phyloP scores from a whole-genome alignment of 2,113 vertebrate genomes.

The Gila orcuttii region DNA sequence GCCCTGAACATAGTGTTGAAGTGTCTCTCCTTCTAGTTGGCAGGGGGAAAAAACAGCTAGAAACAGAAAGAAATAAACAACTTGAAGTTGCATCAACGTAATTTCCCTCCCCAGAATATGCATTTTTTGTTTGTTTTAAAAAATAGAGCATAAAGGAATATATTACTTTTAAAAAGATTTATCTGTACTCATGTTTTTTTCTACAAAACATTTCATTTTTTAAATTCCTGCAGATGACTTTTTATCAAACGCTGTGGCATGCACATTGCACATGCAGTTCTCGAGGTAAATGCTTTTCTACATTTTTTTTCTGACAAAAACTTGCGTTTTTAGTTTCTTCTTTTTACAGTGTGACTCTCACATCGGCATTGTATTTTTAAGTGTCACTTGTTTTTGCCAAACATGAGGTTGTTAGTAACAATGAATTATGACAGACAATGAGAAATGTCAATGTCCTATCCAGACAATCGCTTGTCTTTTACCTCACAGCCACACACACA shows the following conservation, averaged over 20 bases:
- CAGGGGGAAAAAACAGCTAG: slow-evolving; percentile 59
- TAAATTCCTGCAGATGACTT: slow-evolving; percentile 83
- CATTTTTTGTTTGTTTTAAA: slow-evolving; percentile 84
- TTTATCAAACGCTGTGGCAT: slow-evolving; percentile 82
- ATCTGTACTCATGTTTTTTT: slow-evolving; percentile 72
- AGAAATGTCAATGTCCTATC: slow-evolving; percentile 32
- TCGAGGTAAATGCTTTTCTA: slow-evolving; percentile 78
- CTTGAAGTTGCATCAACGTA: slow-evolving; percentile 73
- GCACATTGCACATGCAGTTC: slow-evolving; percentile 86
- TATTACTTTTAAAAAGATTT: slow-evolving; percentile 79
- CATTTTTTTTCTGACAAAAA: slow-evolving; percentile 66
- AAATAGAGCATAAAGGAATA: slow-evolving; percentile 86
- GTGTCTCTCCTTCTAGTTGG: slow-evolving; percentile 72
- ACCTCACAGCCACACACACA: slow-evolving; percentile 7
- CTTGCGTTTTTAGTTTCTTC: slow-evolving; percentile 53
- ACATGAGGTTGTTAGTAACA: slow-evolving; percentile 69
- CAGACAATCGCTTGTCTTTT: not conserved
- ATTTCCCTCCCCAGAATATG: slow-evolving; percentile 70
- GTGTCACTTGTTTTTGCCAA: slow-evolving; percentile 68
- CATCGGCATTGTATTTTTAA: slow-evolving; percentile 74
- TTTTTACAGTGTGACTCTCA: slow-evolving; percentile 74
- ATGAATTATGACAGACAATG: slow-evolving; percentile 67
- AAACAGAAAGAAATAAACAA: slow-evolving; percentile 65
- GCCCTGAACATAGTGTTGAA: slow-evolving; percentile 74
- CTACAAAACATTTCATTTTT: slow-evolving; percentile 64